Percentiles rank a stretch among this genome's conserved stretches.
These are phyloP conservation scores for Acestrorhynchus altus DNA, from an alignment of 2,797 vertebrate genomes.

Conservation along the genomic window DNA sequence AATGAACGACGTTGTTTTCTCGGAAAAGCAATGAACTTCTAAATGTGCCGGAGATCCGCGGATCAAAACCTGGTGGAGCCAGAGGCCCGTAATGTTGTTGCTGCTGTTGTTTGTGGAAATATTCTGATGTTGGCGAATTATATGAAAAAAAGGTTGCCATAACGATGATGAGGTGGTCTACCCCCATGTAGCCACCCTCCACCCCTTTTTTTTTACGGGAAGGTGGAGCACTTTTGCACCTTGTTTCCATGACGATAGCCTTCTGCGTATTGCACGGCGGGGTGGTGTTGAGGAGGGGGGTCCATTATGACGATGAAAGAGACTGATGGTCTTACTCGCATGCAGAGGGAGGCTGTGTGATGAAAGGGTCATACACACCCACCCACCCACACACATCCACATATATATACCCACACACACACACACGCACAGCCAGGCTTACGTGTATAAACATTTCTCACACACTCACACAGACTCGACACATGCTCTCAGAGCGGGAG, in stretches of 20 bases:
- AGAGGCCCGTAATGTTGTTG: neutral
- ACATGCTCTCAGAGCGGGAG: no score
- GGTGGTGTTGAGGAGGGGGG: constrained; percentile 66
- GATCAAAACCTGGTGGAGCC: neutral
- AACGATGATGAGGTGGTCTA: neutral
- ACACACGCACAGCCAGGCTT: constrained; percentile 30
- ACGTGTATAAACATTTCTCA: constrained; percentile 22
- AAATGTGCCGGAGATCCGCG: constrained; percentile 23
- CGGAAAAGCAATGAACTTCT: constrained; percentile 52
- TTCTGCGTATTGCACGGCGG: constrained; percentile 62
- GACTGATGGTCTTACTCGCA: constrained; percentile 22
- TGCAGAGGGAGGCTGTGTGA: neutral
- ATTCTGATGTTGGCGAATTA: neutral
- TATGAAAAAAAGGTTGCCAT: constrained; percentile 1
- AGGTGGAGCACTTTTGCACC: constrained; percentile 58
- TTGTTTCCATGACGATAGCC: constrained; percentile 80
- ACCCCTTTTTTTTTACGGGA: neutral
- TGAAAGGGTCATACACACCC: no score
- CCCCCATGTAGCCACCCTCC: neutral
- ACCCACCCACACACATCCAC: neutral
- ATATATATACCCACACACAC: neutral
- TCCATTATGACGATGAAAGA: constrained; percentile 28
- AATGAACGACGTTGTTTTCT: constrained; percentile 60
- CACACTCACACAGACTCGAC: neutral
- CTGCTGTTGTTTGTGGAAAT: neutral